A percentile compares a stretch with the other conserved stretches of the same genome.
Conservation (phyloP, 2,888 invertebrate genomes). For the Hartigia nigra region DNA sequence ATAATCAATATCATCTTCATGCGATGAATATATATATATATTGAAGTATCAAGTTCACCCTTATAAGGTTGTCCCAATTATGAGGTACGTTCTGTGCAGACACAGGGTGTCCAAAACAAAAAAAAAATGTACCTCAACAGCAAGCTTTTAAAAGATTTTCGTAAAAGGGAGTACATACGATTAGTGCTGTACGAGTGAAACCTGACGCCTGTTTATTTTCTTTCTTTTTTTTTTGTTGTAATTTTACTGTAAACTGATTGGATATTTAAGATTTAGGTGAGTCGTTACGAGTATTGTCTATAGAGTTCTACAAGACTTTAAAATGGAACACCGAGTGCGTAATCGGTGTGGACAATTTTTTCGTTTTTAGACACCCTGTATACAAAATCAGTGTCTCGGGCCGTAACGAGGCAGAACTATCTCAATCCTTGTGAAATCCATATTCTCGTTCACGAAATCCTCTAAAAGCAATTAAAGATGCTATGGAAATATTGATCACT, state of each 20-base stretch:
- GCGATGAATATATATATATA: neutral
- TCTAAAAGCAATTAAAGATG: neutral
- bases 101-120: neutral
- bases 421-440: neutral
- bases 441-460: neutral
- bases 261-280: neutral
- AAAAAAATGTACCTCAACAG: neutral
- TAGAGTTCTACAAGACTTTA: neutral
- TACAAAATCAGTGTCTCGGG: neutral
- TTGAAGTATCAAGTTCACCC: conserved; percentile 3
- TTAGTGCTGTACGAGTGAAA: neutral
- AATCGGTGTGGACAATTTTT: neutral
- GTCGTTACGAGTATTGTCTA: neutral
- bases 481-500: neutral
- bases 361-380: neutral
- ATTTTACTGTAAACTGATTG: neutral
- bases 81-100: neutral
- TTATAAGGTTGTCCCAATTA: neutral
- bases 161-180: neutral
- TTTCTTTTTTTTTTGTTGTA: neutral
- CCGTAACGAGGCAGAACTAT: neutral
- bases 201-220: neutral
- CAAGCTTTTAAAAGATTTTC: neutral
- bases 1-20: neutral
- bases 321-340: neutral